These are phyloP conservation scores for Lucilia sericata DNA, from an alignment of 1,140 invertebrate genomes.

Conservation along the genomic window DNA sequence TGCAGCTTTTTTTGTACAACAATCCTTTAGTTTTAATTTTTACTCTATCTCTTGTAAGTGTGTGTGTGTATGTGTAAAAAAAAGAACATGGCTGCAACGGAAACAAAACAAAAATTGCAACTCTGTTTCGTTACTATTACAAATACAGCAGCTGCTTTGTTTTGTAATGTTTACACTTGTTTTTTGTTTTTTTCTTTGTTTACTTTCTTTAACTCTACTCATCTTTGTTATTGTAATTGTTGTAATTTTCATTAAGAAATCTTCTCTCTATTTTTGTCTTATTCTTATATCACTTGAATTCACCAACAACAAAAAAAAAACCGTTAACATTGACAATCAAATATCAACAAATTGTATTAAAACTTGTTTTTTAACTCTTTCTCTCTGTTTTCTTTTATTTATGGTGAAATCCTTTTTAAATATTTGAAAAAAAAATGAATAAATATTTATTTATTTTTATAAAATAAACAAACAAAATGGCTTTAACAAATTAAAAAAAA, in stretches of 20 bases:
- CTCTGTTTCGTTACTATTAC: not conserved
- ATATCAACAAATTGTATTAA: not conserved
- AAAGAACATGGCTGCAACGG: not conserved
- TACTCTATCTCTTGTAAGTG: not conserved
- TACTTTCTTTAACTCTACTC: no score
- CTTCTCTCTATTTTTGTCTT: not conserved
- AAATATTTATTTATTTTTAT: not conserved
- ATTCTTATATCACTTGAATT: no score
- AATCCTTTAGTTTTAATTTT: no score
- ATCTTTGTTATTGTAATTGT: not conserved
- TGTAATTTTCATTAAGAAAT: not conserved
- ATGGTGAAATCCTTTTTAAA: not conserved
- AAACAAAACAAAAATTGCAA: not conserved
- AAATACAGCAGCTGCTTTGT: not conserved
- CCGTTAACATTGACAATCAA: no score
- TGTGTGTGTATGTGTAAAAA: not conserved
- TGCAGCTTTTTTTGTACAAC: not conserved
- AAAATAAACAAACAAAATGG: conserved; percentile 29
- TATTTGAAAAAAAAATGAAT: not conserved
- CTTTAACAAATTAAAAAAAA: conserved; percentile 5
- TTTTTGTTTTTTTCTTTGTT: no score
- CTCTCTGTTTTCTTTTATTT: not conserved
- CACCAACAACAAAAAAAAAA: not conserved
- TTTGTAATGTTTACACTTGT: not conserved
- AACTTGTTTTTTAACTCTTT: not conserved